A percentile compares a stretch with the other conserved stretches of the same genome.
These are phyloP conservation scores for Cinclus mexicanus DNA, from an alignment of 2,113 vertebrate genomes.

Conservation along the genomic window DNA sequence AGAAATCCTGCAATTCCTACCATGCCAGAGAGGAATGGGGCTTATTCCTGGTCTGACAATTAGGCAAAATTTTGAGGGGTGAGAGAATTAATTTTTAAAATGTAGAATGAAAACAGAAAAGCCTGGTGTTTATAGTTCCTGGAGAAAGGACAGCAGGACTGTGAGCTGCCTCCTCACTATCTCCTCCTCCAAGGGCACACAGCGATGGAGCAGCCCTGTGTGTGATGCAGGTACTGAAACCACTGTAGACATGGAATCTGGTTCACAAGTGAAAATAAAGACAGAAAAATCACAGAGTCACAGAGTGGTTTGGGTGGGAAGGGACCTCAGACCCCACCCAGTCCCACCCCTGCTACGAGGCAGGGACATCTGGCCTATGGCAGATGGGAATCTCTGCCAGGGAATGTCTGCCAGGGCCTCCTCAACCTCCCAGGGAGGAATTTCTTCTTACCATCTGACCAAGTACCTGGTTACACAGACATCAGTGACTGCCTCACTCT, in stretches of 20 bases:
- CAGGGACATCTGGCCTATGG: not conserved
- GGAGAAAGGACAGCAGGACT: not conserved
- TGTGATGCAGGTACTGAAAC: not conserved
- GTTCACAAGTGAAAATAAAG: not conserved
- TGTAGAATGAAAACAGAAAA: not conserved
- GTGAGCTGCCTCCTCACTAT: not conserved
- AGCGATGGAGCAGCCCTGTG: not conserved
- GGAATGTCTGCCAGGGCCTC: not conserved
- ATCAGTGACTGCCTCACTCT: not conserved
- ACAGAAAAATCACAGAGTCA: not conserved
- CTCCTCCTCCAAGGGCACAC: not conserved
- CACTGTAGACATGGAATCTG: not conserved
- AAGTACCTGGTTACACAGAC: not conserved
- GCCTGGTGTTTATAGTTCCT: not conserved
- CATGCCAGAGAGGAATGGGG: rapidly evolving
- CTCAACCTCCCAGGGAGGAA: not conserved
- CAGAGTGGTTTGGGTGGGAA: not conserved
- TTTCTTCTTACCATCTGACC: not conserved
- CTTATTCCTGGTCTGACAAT: not conserved
- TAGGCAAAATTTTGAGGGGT: not conserved
- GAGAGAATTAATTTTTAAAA: not conserved
- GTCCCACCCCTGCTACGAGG: not conserved
- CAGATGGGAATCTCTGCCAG: no score
- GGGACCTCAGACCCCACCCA: not conserved
- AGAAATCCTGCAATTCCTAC: not conserved